phyloP scores from a whole-genome alignment of 1,140 invertebrate genomes.

The Zaprionus capensis region DNA sequence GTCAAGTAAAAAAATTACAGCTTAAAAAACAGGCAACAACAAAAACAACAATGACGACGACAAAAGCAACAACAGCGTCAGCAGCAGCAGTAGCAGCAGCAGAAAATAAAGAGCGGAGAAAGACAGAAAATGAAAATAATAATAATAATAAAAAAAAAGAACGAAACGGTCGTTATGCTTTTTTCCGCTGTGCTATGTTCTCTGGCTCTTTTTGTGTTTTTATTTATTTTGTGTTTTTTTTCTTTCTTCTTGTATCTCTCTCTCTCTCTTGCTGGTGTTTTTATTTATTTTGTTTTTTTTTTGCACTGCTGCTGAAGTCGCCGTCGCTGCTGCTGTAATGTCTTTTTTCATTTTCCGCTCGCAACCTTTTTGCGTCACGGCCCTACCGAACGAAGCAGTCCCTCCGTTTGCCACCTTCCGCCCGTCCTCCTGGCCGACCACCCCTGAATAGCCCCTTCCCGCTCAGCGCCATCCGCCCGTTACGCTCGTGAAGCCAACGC shows the following conservation, averaged over 20 bases:
- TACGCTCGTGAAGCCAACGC: constrained; percentile 41
- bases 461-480: constrained; percentile 10
- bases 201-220: constrained; percentile 76
- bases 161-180: constrained; percentile 81
- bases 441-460: neutral
- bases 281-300: constrained; percentile 13
- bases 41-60: constrained; percentile 21
- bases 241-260: constrained; percentile 44
- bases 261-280: constrained; percentile 9
- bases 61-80: constrained; percentile 29
- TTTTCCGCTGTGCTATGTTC: constrained; percentile 63
- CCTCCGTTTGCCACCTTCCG: neutral
- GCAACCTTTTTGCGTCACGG: constrained; percentile 74
- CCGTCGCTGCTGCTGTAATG: constrained; percentile 62
- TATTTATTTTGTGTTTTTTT: constrained; percentile 71
- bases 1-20: constrained; percentile 80
- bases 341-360: constrained; percentile 80
- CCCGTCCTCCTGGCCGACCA: neutral
- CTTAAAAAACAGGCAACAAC: constrained; percentile 66
- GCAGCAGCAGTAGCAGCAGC: constrained; percentile 17
- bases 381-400: constrained; percentile 33
- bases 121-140: constrained; percentile 82
- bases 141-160: constrained; percentile 67
- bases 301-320: constrained; percentile 22
- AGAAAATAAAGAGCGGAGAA: constrained; percentile 66